Evolutionary conservation across 2,797 vertebrate genomes (phyloP).

Genomic region (Melanotaenia trifasciata): DNA sequence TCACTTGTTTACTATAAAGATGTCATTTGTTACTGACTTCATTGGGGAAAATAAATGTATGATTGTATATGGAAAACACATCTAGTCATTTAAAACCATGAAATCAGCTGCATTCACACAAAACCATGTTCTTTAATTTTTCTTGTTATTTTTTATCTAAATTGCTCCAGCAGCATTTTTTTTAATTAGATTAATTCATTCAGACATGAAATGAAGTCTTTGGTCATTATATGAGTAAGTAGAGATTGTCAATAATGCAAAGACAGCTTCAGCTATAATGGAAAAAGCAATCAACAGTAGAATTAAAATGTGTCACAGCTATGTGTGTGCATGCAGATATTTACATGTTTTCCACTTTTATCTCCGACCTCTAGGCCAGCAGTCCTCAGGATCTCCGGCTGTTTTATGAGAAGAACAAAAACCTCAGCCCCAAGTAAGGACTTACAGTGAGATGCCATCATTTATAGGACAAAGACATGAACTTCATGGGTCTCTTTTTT

Average conservation of each 20-base stretch:
- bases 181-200: not conserved
- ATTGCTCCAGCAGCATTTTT: constrained; percentile 8
- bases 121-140: not conserved
- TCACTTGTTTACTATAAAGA: too few relatives aligned
- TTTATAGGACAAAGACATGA: not conserved
- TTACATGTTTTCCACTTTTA: not conserved
- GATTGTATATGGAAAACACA: not conserved
- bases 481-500: not conserved
- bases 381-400: constrained; percentile 97
- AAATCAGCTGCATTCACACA: too few relatives aligned
- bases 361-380: constrained; percentile 86
- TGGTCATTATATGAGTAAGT: not conserved
- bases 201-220: not conserved
- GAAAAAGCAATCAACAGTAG: not conserved
- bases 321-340: not conserved
- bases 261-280: not conserved
- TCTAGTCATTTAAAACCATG: too few relatives aligned
- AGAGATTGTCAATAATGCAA: not conserved
- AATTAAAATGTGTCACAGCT: not conserved
- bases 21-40: not conserved
- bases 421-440: constrained; percentile 94
- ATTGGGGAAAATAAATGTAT: not conserved
- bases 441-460: constrained; percentile 24
- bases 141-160: not conserved
- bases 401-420: constrained; percentile 99